Evolutionary conservation across 2,113 vertebrate species (phyloP), one percentile per base, ranked within the genome.

Genomic region (Ahaetulla prasina): DNA sequence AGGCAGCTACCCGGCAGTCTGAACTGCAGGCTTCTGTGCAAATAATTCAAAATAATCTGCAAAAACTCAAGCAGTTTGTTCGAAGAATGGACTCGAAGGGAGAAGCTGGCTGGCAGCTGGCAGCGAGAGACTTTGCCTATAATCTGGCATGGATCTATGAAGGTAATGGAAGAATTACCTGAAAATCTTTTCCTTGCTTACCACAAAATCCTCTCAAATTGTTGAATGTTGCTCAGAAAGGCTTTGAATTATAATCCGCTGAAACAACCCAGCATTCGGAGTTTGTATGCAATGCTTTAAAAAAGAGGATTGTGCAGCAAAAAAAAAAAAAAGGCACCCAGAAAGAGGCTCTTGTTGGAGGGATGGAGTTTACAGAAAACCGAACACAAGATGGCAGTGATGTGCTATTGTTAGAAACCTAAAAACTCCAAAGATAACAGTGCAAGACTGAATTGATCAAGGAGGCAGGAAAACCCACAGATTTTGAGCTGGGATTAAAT

Each of bases 41-140:
- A 80, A 87, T 23, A 10, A 74, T 96, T 0, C 55, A 0, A 1
- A 10, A 54, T 1, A 96, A 98, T 25, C 30, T 98, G 27, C 84
- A 95, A n/a, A 92, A 93, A 1, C 96, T 98, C 18, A 53, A 39
- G 0, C 54, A 14, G 2, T 98, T 98, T 93, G 3, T 92, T 25
- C 92, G 91, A 2, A 89, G 57, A 3, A 30, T 47, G 0, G 97
- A 95, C 18, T 88, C 95, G 0, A 87, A 86, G 60, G 68, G 86
- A 88, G 49, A 54, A 0, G 43, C 27, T 80, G 96, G 92, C 93
- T 95, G 98, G 96, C 97, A 98, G 92, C 93, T 98, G 2, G 97
- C 98, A 50, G 98, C 98, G 1, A 96, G 98, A 93, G 98, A 98
- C 95, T 95, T 98, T 94, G 97, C 98, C 68, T 98, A 98, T 94